Conservation (phyloP, 23 tunicate species). For the Diplosoma virens region DNA sequence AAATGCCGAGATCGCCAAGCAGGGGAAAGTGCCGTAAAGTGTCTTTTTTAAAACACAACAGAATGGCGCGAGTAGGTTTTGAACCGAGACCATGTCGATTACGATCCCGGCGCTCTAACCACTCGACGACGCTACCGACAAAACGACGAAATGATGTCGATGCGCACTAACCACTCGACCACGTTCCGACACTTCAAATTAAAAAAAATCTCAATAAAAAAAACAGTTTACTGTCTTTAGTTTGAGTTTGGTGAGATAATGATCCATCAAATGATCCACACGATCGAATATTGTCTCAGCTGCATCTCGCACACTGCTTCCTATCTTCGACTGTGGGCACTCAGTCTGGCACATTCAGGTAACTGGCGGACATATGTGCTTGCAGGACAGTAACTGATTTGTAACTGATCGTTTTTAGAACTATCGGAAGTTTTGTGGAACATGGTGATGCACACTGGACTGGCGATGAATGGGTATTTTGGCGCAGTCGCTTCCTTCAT, state of each 20-base stretch:
- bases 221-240: conserved; percentile 15
- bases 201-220: too few species aligned
- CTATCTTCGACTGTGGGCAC: conserved; percentile 92
- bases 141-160: too few species aligned
- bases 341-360: conserved; percentile 95
- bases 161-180: too few species aligned
- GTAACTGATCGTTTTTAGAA: conserved; percentile 39
- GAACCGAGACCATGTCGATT: too few species aligned
- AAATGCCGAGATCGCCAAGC: too few species aligned
- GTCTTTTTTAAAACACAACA: too few species aligned
- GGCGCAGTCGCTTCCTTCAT: conserved; percentile 65
- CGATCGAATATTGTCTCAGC: conserved; percentile 92
- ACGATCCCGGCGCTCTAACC: too few species aligned
- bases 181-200: too few species aligned
- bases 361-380: neutral
- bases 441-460: conserved; percentile 94
- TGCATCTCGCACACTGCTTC: conserved; percentile 98
- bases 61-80: too few species aligned
- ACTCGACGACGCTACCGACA: too few species aligned
- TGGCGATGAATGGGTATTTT: conserved; percentile 51
- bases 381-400: too few species aligned
- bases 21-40: too few species aligned
- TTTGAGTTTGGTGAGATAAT: conserved; percentile 65
- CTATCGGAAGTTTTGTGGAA: conserved; percentile 97
- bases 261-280: conserved; percentile 86